A percentile compares a stretch with the other conserved stretches of the same genome.
Evolutionary conservation across 2,797 vertebrate genomes (phyloP).

Genomic region (Ispidina lecontei): DNA sequence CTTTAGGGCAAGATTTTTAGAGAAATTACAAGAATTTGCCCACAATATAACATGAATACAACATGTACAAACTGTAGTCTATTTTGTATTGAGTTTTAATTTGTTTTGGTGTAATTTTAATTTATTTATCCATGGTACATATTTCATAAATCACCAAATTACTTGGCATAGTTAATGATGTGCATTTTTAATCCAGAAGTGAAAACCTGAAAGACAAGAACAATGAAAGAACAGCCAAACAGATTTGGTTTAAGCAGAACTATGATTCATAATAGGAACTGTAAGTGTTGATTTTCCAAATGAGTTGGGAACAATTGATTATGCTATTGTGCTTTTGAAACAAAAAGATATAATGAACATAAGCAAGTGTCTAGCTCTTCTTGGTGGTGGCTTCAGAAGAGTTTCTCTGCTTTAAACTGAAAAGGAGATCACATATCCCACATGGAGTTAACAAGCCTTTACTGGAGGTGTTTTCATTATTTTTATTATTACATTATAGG

Average conservation of each 20-base stretch:
- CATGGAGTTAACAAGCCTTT: constrained; percentile 25
- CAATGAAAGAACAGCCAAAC: constrained; percentile 25
- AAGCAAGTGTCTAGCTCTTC: neutral
- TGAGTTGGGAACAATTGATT: neutral
- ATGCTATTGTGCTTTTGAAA: constrained; percentile 19
- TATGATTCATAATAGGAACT: constrained; percentile 55
- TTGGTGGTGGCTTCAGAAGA: neutral
- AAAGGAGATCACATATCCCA: constrained; percentile 18
- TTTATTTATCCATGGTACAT: constrained; percentile 16
- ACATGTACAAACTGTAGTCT: neutral
- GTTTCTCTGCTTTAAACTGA: neutral
- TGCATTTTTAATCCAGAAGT: constrained; percentile 49
- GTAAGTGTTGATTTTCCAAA: constrained; percentile 41
- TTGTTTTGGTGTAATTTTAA: neutral
- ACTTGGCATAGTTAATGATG: constrained; percentile 38
- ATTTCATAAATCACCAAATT: constrained; percentile 62
- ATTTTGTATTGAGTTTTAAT: neutral
- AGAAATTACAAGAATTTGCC: neutral
- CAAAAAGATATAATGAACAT: neutral
- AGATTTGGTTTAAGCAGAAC: constrained; percentile 37
- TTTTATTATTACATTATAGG: constrained; percentile 27
- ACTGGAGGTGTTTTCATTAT: constrained; percentile 51
- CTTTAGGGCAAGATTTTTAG: neutral
- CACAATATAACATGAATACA: neutral
- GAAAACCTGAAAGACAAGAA: constrained; percentile 58